Evolutionary conservation across 30 jellyfish, hydroid and myxozoan species (phyloP).

Genomic region (Rhopilema esculentum): DNA sequence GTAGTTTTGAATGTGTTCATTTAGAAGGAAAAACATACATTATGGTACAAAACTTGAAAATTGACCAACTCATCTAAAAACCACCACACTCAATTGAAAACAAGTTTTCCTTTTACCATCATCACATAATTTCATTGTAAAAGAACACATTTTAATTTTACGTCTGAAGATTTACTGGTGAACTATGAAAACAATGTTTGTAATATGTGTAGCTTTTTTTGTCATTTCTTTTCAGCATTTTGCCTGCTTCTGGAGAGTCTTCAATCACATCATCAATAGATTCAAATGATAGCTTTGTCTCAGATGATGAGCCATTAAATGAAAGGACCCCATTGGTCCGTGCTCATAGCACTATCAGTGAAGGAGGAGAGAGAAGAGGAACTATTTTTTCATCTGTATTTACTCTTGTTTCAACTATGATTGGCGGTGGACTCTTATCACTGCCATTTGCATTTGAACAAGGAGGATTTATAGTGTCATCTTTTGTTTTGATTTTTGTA

Average conservation of each 20-base stretch:
- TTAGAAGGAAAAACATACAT: no score
- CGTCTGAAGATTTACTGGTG: no score
- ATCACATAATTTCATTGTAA: no score
- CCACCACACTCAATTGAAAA: no score
- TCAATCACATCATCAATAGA: slow-evolving; percentile 53
- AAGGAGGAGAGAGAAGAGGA: slow-evolving; percentile 70
- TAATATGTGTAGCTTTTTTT: no score
- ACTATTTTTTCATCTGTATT: slow-evolving; percentile 87
- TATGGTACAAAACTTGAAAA: no score
- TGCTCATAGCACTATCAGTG: slow-evolving; percentile 52
- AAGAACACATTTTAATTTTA: no score
- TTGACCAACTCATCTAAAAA: no score
- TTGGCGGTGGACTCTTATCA: slow-evolving; percentile 96
- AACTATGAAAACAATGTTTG: no score
- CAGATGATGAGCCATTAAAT: slow-evolving; percentile 55
- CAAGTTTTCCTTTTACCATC: no score
- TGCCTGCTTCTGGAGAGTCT: slow-evolving; percentile 18
- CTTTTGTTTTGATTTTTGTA: slow-evolving; percentile 79
- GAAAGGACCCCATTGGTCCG: slow-evolving; percentile 48
- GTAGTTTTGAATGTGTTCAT: no score
- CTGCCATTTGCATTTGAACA: slow-evolving; percentile 95
- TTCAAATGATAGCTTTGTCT: slow-evolving; percentile 25
- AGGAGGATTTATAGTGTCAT: slow-evolving; percentile 93
- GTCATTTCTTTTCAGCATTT: not conserved
- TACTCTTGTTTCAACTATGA: slow-evolving; percentile 96